phyloP scores from a whole-genome alignment of 2,113 vertebrate species.

The Lophius piscatorius region DNA sequence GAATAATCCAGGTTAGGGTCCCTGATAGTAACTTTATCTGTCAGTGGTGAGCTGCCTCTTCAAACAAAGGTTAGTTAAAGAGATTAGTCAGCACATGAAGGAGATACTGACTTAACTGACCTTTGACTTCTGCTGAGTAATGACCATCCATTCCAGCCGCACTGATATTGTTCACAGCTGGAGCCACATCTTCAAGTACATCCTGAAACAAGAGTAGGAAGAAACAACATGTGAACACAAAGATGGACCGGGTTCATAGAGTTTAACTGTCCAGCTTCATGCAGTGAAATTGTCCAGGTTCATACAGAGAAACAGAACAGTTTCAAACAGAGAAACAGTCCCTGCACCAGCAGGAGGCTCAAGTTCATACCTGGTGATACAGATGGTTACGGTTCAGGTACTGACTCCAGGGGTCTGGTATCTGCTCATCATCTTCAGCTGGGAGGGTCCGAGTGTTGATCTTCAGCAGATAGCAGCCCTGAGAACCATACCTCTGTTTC shows the following conservation, averaged over 20 bases:
- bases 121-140: conserved; percentile 83
- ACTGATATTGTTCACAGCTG: conserved; percentile 81
- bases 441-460: conserved; percentile 89
- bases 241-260: too few relatives aligned
- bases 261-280: too few relatives aligned
- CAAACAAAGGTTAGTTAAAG: too few relatives aligned
- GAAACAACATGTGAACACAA: background rate
- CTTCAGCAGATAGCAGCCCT: conserved; percentile 96
- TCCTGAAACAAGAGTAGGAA: conserved; percentile 81
- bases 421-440: conserved; percentile 89
- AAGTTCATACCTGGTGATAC: conserved; percentile 83
- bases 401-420: conserved; percentile 98
- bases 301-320: background rate
- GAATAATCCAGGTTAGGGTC: too few relatives aligned
- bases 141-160: conserved; percentile 76
- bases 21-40: too few relatives aligned
- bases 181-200: conserved; percentile 79
- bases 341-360: background rate
- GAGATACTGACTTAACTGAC: conserved; percentile 57
- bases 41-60: too few relatives aligned
- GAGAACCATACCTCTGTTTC: conserved; percentile 95
- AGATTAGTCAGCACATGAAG: background rate
- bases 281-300: too few relatives aligned
- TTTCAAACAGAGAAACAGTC: background rate
- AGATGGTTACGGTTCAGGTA: conserved; percentile 91